A percentile compares a stretch with the other conserved stretches of the same genome.
These are phyloP conservation scores for Tachyglossus aculeatus DNA, from an alignment of 2,797 vertebrate species.

Conservation along the genomic window DNA sequence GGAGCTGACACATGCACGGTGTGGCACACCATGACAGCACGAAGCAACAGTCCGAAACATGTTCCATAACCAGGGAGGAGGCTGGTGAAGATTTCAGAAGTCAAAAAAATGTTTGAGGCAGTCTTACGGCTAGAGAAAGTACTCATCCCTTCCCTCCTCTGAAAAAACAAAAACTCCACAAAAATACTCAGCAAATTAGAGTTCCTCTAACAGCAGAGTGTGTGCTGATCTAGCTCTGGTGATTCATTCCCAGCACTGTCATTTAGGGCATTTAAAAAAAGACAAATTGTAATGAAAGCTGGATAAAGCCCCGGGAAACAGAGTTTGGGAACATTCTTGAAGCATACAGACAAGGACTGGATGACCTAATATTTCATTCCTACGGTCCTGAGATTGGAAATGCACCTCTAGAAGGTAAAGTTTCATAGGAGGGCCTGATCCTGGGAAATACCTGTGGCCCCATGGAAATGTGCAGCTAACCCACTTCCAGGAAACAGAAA, in stretches of 20 bases:
- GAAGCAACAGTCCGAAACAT: neutral
- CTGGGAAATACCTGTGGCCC: no score
- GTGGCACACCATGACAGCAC: slow-evolving; percentile 24
- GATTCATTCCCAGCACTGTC: neutral
- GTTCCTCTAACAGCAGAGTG: no score
- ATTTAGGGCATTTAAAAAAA: neutral
- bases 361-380: neutral
- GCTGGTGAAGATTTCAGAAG: slow-evolving; percentile 15
- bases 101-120: neutral
- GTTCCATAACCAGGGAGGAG: neutral
- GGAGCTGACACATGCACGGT: slow-evolving; percentile 22
- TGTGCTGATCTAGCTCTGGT: slow-evolving; percentile 19
- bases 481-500: no score
- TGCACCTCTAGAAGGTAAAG: no score
- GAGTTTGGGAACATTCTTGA: slow-evolving; percentile 6
- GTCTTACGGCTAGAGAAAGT: neutral
- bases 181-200: slow-evolving; percentile 16
- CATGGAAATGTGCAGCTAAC: no score
- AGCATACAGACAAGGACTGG: neutral
- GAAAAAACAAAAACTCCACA: no score
- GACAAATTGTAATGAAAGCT: slow-evolving; percentile 3
- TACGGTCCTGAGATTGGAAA: no score
- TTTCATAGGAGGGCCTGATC: no score
- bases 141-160: no score
- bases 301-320: slow-evolving; percentile 21